These are phyloP conservation scores for Salarias fasciatus DNA, from an alignment of 2,797 vertebrate genomes.

Conservation along the genomic window DNA sequence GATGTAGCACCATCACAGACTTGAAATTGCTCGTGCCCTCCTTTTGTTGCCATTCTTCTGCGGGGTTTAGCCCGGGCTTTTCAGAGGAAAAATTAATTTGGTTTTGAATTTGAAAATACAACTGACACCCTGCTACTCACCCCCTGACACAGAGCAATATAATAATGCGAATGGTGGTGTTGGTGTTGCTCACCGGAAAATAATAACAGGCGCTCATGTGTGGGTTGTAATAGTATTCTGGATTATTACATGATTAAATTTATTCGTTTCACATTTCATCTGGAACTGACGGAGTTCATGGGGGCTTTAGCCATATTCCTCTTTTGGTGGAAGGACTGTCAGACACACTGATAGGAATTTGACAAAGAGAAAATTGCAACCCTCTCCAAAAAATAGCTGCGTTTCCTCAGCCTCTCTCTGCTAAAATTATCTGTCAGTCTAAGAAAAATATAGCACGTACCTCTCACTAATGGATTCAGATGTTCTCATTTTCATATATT, in stretches of 20 bases:
- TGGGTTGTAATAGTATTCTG: slow-evolving; percentile 56
- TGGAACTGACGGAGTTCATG: slow-evolving; percentile 29
- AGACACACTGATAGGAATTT: slow-evolving; percentile 21
- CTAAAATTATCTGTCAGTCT: background rate
- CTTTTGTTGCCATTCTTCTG: slow-evolving; percentile 31
- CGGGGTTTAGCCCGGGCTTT: slow-evolving; percentile 35
- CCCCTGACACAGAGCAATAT: slow-evolving; percentile 62
- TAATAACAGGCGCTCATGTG: slow-evolving; percentile 52
- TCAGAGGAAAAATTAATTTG: slow-evolving; percentile 59
- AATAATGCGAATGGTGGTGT: slow-evolving; percentile 34
- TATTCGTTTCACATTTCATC: slow-evolving; percentile 51
- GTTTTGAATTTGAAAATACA: slow-evolving; percentile 63
- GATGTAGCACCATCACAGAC: slow-evolving; percentile 19
- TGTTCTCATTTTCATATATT: background rate
- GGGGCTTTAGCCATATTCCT: slow-evolving; percentile 34
- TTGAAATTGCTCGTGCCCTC: slow-evolving; percentile 16
- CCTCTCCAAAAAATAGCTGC: slow-evolving; percentile 5
- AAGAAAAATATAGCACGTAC: background rate
- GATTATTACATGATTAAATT: slow-evolving; percentile 58
- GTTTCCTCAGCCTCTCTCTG: background rate
- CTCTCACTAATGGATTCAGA: background rate
- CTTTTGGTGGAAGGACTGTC: slow-evolving; percentile 13
- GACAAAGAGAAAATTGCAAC: slow-evolving; percentile 25
- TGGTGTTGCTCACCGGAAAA: slow-evolving; percentile 48
- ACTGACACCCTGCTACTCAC: slow-evolving; percentile 45